These are phyloP conservation scores for Eulemur macaco DNA, from an alignment of 2,113 vertebrate genomes.

Conservation along the genomic window DNA sequence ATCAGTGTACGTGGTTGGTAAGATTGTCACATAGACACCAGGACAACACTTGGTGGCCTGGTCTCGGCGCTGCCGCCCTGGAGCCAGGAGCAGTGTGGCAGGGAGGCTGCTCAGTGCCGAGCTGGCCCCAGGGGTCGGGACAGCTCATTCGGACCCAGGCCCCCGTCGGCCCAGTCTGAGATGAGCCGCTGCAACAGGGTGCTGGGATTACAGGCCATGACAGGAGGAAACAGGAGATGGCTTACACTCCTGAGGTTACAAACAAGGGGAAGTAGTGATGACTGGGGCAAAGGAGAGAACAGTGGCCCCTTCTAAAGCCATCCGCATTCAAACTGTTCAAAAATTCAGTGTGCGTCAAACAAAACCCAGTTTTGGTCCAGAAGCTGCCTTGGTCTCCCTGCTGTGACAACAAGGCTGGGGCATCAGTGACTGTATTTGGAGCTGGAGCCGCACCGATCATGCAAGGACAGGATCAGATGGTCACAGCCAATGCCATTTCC, in stretches of 20 bases:
- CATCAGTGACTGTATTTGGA: not conserved
- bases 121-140: too few relatives aligned
- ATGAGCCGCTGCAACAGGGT: fast-evolving
- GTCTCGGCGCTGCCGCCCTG: not conserved
- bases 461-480: not conserved
- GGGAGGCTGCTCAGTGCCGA: not conserved
- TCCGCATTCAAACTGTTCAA: not conserved
- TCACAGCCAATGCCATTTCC: not conserved
- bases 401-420: not conserved
- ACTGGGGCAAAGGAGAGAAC: not conserved
- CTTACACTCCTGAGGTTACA: fast-evolving
- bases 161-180: fast-evolving
- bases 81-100: fast-evolving
- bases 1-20: too few relatives aligned
- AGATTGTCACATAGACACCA: not conserved
- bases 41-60: not conserved
- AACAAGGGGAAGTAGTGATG: too few relatives aligned
- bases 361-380: not conserved
- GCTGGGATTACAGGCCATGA: not conserved
- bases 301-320: not conserved
- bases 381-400: not conserved
- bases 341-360: not conserved
- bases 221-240: not conserved
- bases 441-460: not conserved
- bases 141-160: not conserved